Percentiles rank a stretch among this genome's conserved stretches.
Evolutionary conservation across 2,113 vertebrate species (phyloP).

Genomic region (Emydocephalus ijimae): DNA sequence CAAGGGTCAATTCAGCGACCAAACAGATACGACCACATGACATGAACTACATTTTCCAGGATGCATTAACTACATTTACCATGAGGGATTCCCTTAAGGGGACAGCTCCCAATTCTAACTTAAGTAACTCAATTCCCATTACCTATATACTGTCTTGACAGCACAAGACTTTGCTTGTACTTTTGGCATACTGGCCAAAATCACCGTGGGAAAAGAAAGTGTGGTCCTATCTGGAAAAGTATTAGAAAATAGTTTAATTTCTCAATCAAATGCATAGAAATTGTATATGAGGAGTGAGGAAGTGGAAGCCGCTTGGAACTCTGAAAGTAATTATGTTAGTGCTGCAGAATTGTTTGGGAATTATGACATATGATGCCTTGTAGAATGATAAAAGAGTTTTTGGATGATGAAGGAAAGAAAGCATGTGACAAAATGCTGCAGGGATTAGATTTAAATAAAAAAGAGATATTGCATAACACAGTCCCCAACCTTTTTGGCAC

Average conservation of each 20-base stretch:
- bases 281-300: not conserved
- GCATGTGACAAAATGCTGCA: not conserved
- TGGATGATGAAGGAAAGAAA: not conserved
- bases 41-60: too few species aligned
- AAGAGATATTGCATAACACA: not conserved
- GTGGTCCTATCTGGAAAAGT: not conserved
- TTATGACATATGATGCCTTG: not conserved
- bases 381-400: not conserved
- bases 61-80: too few species aligned
- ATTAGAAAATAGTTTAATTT: not conserved
- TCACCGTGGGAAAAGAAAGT: not conserved
- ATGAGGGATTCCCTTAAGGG: too few species aligned
- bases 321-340: not conserved
- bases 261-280: not conserved
- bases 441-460: not conserved
- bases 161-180: not conserved
- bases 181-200: not conserved
- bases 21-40: too few species aligned
- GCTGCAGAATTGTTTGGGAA: not conserved
- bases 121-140: too few species aligned
- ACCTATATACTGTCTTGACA: too few species aligned
- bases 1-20: too few species aligned
- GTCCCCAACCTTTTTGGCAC: not conserved
- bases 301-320: not conserved
- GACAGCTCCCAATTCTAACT: too few species aligned